Base-by-base conservation (phyloP, 2,113 vertebrate genomes). In the Oncorhynchus keta region DNA sequence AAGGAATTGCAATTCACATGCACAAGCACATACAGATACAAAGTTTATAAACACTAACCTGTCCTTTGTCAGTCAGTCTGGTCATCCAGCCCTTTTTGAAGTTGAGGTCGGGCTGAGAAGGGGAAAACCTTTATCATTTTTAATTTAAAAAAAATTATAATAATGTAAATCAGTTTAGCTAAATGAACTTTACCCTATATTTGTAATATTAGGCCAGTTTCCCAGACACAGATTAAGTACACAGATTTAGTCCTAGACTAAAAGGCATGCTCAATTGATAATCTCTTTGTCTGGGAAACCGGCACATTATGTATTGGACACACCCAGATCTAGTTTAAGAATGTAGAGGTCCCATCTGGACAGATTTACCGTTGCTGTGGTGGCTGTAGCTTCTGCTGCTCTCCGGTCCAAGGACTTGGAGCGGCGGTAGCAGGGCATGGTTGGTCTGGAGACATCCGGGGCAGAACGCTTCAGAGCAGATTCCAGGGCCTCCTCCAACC, bases 1-100 rank as follows among this genome's bases (percentile, higher is more conserved):
- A 20, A 83, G 39, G 48, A 30, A 30, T 69, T 1, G 66, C 1
- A 1, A 66, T 64, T 4, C 2, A 13, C 9, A 14, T 68, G 55
- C 75, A n/a, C 11, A 39, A n/a, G 68, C 61, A 35, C n/a, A 9
- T 1, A 48, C 16, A 66, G 3, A 59, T 45, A 55, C 14, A 55
- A 55, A 1, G 51, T 4, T 55, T 18, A 55, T 55, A 55, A 55
- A 55, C 51, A 55, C 78, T 82, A 73, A 92, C 90, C 86, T 89
- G 80, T 62, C 88, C 88, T 70, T 85, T 76, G 73, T 84, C 83
- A 76, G 82, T 82, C 73, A 88, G 70, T 74, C 66, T 85, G 16
- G 85, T 86, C 86, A 91, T 81, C 89, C 90, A 92, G 48, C 88
- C 90, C 70, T 90, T 92, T 75, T 87, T 91, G 77, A 91, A 89